A percentile compares a stretch with the other conserved stretches of the same genome.
phyloP scores from a whole-genome alignment of 2,888 invertebrate species.

The Caenorhabditis plicata region DNA sequence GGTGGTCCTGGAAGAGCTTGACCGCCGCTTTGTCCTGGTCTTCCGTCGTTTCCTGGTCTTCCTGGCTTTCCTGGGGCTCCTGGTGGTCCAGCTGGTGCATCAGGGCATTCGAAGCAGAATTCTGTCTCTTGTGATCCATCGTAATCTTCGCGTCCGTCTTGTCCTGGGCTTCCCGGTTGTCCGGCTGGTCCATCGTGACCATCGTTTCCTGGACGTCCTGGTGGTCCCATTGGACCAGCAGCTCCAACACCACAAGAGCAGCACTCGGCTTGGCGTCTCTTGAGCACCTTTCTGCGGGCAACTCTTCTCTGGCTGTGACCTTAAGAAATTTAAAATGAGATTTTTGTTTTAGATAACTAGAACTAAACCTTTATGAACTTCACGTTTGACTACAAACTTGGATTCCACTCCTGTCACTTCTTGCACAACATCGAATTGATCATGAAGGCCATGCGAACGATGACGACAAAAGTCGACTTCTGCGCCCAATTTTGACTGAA shows the following conservation, averaged over 20 bases:
- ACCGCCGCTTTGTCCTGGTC: conserved; percentile 31
- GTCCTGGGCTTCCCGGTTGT: no score
- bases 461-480: conserved; percentile 34
- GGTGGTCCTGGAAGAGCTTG: conserved; percentile 40
- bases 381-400: conserved; percentile 28
- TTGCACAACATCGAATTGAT: conserved; percentile 26
- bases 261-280: conserved; percentile 28
- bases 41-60: conserved; percentile 45
- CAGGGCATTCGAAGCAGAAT: conserved; percentile 56
- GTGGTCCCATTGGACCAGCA: no score
- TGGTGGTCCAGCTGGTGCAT: conserved; percentile 51
- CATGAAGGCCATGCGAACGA: conserved; percentile 27
- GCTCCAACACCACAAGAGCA: no score
- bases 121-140: conserved; percentile 28
- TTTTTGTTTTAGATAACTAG: no score
- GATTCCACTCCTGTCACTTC: conserved; percentile 29
- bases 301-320: conserved; percentile 20
- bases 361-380: conserved; percentile 22
- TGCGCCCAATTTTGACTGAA: conserved; percentile 22
- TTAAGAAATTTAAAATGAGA: no score
- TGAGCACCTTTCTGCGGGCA: conserved; percentile 19
- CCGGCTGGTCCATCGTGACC: no score
- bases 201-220: no score
- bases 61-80: conserved; percentile 45
- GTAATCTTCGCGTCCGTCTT: no score